Evolutionary conservation across 2,888 invertebrate species (phyloP).

Genomic region (Pomacea canaliculata): DNA sequence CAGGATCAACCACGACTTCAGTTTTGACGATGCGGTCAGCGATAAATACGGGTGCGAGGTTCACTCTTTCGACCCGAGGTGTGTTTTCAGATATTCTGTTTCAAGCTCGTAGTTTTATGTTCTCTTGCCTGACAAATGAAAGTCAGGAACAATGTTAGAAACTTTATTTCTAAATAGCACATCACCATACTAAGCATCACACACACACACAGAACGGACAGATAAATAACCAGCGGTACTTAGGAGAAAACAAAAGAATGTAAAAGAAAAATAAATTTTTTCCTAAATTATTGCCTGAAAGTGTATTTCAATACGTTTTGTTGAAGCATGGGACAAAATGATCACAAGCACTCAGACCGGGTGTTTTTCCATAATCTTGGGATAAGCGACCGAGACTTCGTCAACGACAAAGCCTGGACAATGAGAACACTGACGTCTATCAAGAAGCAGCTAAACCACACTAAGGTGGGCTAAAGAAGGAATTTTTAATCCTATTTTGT

Average conservation of each 20-base stretch:
- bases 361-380: conserved; percentile 42
- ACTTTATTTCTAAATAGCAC: too few relatives aligned
- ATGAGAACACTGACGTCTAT: conserved; percentile 43
- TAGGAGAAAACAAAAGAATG: too few relatives aligned
- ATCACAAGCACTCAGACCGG: conserved; percentile 28
- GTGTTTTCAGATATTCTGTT: not conserved
- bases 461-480: too few relatives aligned
- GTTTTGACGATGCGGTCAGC: conserved; percentile 47
- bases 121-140: too few relatives aligned
- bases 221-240: too few relatives aligned
- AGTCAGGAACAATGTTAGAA: too few relatives aligned
- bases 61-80: conserved; percentile 50
- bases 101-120: too few relatives aligned
- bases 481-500: too few relatives aligned
- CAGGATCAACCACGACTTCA: conserved; percentile 52
- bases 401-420: conserved; percentile 43
- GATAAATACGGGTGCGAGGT: conserved; percentile 51
- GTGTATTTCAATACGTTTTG: not conserved
- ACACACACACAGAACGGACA: too few relatives aligned
- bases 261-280: too few relatives aligned
- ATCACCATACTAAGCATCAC: too few relatives aligned
- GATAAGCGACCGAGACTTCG: conserved; percentile 37
- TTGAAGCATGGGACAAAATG: conserved; percentile 3
- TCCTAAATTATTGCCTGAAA: too few relatives aligned
- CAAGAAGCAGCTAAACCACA: conserved; percentile 36